These are phyloP conservation scores for Pristionchus maxplancki DNA, from an alignment of 2,888 invertebrate species.

Conservation along the genomic window DNA sequence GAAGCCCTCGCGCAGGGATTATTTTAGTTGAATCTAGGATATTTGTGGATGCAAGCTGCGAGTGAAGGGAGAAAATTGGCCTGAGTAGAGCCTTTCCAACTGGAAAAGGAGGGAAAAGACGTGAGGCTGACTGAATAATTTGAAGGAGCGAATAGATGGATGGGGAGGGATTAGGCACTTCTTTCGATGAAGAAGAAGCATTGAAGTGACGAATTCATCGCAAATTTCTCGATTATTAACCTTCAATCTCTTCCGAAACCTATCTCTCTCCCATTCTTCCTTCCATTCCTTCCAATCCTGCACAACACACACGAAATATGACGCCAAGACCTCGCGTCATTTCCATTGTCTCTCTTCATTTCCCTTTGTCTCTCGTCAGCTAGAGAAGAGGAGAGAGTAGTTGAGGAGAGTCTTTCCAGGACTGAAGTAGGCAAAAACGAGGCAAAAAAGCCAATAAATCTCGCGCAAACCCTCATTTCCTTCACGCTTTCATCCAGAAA, in stretches of 20 bases:
- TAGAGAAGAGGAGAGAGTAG: neutral
- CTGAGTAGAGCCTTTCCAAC: neutral
- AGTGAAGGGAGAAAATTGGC: neutral
- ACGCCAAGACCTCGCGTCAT: neutral
- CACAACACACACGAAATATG: neutral
- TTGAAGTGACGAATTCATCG: neutral
- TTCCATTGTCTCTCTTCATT: neutral
- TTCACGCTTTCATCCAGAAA: neutral
- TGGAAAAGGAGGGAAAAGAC: neutral
- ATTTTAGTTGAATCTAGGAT: neutral
- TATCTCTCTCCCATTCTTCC: constrained; percentile 55
- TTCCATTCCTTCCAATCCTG: constrained; percentile 60
- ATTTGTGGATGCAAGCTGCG: neutral
- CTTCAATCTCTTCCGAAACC: constrained; percentile 28
- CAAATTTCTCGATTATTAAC: neutral
- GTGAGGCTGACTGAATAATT: constrained; percentile 19
- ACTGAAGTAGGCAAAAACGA: neutral
- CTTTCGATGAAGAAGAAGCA: neutral
- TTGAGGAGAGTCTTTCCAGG: neutral
- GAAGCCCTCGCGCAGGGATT: neutral
- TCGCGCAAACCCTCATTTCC: constrained; percentile 10
- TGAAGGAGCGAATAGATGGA: neutral
- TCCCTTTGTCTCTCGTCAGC: neutral
- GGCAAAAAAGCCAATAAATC: constrained; percentile 32
- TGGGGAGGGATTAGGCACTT: neutral